Evolutionary conservation across 64 coral and sea anemone genomes (phyloP).

Genomic region (Actinia tenebrosa): DNA sequence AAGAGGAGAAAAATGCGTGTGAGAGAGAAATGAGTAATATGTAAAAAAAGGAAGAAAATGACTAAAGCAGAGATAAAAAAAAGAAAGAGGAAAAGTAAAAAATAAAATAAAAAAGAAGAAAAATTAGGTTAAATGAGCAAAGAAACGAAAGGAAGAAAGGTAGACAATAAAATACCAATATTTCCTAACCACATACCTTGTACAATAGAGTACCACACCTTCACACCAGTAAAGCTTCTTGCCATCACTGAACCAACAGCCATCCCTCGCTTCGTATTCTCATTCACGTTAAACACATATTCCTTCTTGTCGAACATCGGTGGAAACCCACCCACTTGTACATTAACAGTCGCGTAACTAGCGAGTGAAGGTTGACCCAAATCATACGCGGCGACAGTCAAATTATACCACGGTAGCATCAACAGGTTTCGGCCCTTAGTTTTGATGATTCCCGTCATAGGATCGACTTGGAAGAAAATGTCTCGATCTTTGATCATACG

Average conservation of each 20-base stretch:
- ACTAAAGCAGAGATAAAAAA: too few relatives aligned
- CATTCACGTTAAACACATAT: constrained; percentile 69
- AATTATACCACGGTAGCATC: constrained; percentile 60
- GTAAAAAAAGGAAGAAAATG: too few relatives aligned
- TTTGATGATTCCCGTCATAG: constrained; percentile 50
- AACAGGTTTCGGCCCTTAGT: constrained; percentile 47
- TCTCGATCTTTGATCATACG: constrained; percentile 34
- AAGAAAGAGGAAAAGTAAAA: neutral
- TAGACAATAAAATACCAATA: neutral
- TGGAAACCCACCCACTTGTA: constrained; percentile 59
- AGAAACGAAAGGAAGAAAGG: neutral
- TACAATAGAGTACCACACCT: constrained; percentile 55
- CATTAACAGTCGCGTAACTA: constrained; percentile 22
- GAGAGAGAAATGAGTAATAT: neutral
- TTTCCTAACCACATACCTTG: constrained; percentile 46
- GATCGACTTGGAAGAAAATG: constrained; percentile 59
- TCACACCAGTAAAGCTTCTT: constrained; percentile 63
- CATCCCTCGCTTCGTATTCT: constrained; percentile 64
- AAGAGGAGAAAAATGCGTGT: neutral
- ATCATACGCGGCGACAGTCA: constrained; percentile 66
- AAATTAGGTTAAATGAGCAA: neutral
- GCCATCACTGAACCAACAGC: constrained; percentile 56
- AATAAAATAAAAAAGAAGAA: neutral
- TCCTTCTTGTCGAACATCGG: constrained; percentile 54
- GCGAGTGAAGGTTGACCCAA: constrained; percentile 36